Conservation (phyloP, 2,888 invertebrate species). For the Drosophila nigricruria region DNA sequence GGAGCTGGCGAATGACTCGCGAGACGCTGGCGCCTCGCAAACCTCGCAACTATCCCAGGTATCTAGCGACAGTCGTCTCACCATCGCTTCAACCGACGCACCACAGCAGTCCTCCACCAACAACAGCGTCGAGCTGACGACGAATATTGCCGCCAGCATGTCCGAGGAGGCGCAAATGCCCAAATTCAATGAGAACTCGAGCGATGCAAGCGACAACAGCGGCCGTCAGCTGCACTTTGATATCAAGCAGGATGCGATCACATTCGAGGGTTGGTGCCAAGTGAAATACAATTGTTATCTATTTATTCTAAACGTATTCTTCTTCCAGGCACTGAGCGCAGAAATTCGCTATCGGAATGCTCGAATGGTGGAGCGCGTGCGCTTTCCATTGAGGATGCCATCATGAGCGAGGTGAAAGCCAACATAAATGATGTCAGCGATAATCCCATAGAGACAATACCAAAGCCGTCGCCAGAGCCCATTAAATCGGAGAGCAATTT, state of each 20-base stretch:
- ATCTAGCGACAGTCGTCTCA: slow-evolving; percentile 87
- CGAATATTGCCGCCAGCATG: slow-evolving; percentile 83
- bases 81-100: slow-evolving; percentile 83
- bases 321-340: slow-evolving; percentile 77
- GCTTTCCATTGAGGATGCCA: slow-evolving; percentile 66
- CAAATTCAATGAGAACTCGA: slow-evolving; percentile 83
- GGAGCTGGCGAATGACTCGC: slow-evolving; percentile 57
- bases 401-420: slow-evolving; percentile 67
- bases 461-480: slow-evolving; percentile 11
- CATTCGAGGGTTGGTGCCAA: slow-evolving; percentile 80
- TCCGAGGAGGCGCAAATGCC: slow-evolving; percentile 85
- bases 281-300: background rate
- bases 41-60: slow-evolving; percentile 88
- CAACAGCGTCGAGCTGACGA: slow-evolving; percentile 63
- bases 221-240: slow-evolving; percentile 80
- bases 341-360: slow-evolving; percentile 51
- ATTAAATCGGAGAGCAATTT: slow-evolving; percentile 28
- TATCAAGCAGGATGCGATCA: slow-evolving; percentile 85
- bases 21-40: slow-evolving; percentile 86
- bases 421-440: slow-evolving; percentile 47
- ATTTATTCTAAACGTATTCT: background rate
- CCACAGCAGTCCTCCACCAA: slow-evolving; percentile 85
- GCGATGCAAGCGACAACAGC: slow-evolving; percentile 59
- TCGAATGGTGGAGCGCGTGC: slow-evolving; percentile 23
- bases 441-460: slow-evolving; percentile 27